Evolutionary conservation across 2,888 invertebrate genomes (phyloP).

Genomic region (Sesia bembeciformis): DNA sequence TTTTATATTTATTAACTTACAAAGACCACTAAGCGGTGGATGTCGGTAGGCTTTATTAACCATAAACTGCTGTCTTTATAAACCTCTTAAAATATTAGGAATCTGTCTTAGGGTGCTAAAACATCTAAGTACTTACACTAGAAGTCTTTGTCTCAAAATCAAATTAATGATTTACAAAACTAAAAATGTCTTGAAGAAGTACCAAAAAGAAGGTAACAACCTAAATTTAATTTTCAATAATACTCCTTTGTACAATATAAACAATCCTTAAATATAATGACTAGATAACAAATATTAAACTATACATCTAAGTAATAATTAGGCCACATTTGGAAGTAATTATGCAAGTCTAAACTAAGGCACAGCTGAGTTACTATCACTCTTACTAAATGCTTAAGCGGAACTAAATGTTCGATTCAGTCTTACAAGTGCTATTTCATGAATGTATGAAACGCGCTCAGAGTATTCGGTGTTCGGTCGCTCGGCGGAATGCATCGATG

Average conservation of each 20-base stretch:
- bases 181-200: not conserved
- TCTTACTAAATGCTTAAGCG: conserved; percentile 58
- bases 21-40: conserved; percentile 31
- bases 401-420: conserved; percentile 61
- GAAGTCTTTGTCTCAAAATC: conserved; percentile 62
- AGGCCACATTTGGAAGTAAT: conserved; percentile 42
- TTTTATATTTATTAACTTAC: conserved; percentile 21
- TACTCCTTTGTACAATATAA: conserved; percentile 12
- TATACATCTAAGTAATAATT: conserved; percentile 35
- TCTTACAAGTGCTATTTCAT: conserved; percentile 59
- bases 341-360: conserved; percentile 56
- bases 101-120: conserved; percentile 64
- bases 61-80: not conserved
- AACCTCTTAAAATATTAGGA: conserved; percentile 61
- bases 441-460: conserved; percentile 54
- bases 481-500: conserved; percentile 65
- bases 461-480: conserved; percentile 50
- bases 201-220: not conserved
- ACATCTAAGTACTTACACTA: conserved; percentile 41
- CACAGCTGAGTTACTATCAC: conserved; percentile 61
- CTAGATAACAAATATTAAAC: conserved; percentile 62
- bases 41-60: conserved; percentile 23
- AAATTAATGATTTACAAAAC: not conserved
- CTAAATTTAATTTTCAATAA: not conserved
- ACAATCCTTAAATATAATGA: conserved; percentile 53